phyloP scores from a whole-genome alignment of 2,113 vertebrate species.

The Eidolon helvum region DNA sequence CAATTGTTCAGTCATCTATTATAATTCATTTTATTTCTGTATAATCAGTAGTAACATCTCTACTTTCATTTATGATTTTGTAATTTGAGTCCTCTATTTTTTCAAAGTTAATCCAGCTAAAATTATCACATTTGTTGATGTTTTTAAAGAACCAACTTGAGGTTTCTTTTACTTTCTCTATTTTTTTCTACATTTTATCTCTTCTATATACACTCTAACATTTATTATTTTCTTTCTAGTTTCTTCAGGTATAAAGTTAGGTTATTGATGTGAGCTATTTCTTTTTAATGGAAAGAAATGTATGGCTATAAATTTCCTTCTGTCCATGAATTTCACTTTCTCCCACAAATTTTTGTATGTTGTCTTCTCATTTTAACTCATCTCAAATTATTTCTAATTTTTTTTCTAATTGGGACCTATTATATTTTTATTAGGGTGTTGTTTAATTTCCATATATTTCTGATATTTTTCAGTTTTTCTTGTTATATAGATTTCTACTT shows the following conservation, averaged over 20 bases:
- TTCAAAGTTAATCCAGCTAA: background rate
- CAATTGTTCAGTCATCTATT: background rate
- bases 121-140: background rate
- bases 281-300: background rate
- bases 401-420: background rate
- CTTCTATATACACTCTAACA: background rate
- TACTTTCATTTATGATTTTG: background rate
- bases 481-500: background rate
- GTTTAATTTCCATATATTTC: background rate
- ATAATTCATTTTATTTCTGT: background rate
- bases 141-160: background rate
- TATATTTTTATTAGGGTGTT: background rate
- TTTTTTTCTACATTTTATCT: background rate
- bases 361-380: background rate
- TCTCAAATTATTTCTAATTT: background rate
- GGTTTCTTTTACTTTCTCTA: background rate
- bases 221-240: background rate
- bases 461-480: background rate
- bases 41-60: background rate
- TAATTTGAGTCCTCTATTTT: background rate
- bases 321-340: background rate
- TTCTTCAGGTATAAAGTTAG: background rate
- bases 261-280: background rate
- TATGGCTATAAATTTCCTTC: background rate
- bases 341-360: background rate